These are phyloP conservation scores for Lepidocyrtinus sp. DNA, from an alignment of 2,888 invertebrate species.

Conservation along the genomic window DNA sequence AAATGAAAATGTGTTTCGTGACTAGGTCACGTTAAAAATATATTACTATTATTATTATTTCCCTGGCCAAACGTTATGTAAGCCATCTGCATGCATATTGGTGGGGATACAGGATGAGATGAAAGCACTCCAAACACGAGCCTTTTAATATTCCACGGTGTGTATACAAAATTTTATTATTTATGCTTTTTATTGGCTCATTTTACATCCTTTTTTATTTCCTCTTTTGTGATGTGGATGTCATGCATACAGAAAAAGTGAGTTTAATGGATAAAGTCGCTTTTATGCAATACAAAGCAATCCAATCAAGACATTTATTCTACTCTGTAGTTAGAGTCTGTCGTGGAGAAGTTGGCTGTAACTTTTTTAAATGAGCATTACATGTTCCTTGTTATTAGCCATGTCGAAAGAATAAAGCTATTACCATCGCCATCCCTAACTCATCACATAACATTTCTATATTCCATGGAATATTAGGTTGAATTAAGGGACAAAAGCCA, in stretches of 20 bases:
- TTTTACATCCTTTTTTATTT: constrained; percentile 45
- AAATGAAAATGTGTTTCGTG: constrained; percentile 44
- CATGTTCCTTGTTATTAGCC: background rate
- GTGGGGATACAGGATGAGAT: no score
- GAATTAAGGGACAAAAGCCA: no score
- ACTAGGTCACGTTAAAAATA: constrained; percentile 43
- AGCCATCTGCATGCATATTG: background rate
- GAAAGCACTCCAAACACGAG: background rate
- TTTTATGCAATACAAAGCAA: constrained; percentile 14
- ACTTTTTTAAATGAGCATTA: no score
- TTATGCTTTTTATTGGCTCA: constrained; percentile 41
- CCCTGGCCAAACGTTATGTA: background rate
- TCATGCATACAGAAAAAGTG: constrained; percentile 9
- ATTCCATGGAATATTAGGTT: background rate
- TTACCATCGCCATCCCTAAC: no score
- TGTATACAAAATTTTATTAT: constrained; percentile 16
- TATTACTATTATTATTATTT: no score
- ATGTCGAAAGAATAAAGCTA: constrained; percentile 1
- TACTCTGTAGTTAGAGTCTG: background rate
- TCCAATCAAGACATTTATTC: constrained; percentile 10
- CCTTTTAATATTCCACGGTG: constrained; percentile 52
- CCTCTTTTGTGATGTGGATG: no score
- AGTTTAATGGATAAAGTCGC: no score
- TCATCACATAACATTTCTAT: background rate
- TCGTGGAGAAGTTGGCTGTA: no score